Conservation (phyloP, 2,113 vertebrate species). For the Nesoenas mayeri region DNA sequence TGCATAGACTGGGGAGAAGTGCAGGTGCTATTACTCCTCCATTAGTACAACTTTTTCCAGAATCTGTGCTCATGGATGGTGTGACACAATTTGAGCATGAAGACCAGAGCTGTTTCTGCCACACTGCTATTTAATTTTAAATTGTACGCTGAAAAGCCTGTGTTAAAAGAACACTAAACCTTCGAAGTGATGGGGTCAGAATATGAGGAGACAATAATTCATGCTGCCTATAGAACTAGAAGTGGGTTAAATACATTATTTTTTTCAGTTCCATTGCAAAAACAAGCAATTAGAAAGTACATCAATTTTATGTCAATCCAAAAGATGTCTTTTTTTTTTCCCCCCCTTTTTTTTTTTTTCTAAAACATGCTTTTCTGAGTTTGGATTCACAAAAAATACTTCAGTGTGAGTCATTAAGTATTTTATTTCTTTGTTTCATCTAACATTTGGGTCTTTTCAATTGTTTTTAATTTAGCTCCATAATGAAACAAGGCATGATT, state of each 20-base stretch:
- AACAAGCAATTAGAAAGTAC: background rate
- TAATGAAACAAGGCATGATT: background rate
- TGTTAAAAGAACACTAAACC: background rate
- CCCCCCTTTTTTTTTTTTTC: background rate
- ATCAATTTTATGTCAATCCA: background rate
- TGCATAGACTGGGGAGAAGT: background rate
- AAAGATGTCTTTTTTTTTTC: background rate
- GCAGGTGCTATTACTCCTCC: background rate
- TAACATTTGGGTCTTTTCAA: background rate
- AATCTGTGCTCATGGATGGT: accelerated
- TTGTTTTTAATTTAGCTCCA: background rate
- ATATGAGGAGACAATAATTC: background rate
- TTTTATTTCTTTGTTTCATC: background rate
- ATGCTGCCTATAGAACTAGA: background rate
- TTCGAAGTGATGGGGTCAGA: background rate
- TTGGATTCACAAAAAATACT: background rate
- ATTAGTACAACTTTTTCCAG: background rate
- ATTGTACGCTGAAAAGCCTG: background rate
- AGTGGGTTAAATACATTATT: background rate
- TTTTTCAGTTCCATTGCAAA: background rate
- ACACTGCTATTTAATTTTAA: background rate
- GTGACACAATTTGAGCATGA: no score
- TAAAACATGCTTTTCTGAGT: background rate
- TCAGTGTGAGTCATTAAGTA: background rate
- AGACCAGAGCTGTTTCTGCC: background rate